A percentile compares a stretch with the other conserved stretches of the same genome.
Conservation (phyloP, 2,797 vertebrate genomes). For the Acrocephalus scirpaceus region DNA sequence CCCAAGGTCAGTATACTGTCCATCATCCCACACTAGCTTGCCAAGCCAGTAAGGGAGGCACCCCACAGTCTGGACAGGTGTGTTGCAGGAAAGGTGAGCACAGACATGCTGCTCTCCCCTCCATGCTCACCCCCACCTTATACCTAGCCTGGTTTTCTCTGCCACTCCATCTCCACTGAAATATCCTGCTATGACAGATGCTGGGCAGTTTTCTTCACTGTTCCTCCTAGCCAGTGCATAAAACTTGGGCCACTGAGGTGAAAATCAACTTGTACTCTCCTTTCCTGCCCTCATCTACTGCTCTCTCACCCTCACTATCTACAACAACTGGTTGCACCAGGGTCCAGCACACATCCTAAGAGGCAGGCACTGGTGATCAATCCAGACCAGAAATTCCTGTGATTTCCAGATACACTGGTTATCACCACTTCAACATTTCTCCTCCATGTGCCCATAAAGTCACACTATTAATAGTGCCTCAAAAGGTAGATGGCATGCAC, state of each 20-base stretch:
- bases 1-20: no score
- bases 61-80: accelerated
- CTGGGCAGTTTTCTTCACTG: not conserved
- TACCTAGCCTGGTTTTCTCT: not conserved
- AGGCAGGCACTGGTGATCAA: not conserved
- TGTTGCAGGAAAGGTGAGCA: not conserved
- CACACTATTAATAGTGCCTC: not conserved
- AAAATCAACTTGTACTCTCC: not conserved
- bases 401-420: not conserved
- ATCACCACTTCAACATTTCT: not conserved
- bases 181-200: not conserved
- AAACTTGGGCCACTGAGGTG: not conserved
- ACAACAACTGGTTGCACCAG: not conserved
- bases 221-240: not conserved
- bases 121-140: not conserved
- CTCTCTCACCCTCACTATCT: not conserved
- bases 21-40: not conserved
- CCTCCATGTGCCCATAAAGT: not conserved
- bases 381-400: not conserved
- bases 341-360: not conserved
- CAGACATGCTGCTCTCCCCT: not conserved
- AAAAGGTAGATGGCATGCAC: not conserved
- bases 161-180: not conserved
- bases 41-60: not conserved
- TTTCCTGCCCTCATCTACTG: not conserved